Percentiles rank a stretch among this genome's conserved stretches.
Evolutionary conservation across 2,888 invertebrate genomes (phyloP).

Genomic region (Agriopis marginaria): DNA sequence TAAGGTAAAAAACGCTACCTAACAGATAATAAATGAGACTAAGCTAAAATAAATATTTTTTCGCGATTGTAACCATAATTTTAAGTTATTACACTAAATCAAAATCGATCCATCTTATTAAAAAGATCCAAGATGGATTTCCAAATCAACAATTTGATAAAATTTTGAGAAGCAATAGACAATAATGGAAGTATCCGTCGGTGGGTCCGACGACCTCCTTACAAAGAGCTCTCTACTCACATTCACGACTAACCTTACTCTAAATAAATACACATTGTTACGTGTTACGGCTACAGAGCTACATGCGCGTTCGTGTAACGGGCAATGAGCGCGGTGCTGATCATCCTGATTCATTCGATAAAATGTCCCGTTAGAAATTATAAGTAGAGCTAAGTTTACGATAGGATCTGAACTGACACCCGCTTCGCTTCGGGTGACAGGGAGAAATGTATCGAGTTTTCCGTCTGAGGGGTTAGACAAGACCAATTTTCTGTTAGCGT

Average conservation of each 20-base stretch:
- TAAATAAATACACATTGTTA: constrained; percentile 73
- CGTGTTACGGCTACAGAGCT: constrained; percentile 41
- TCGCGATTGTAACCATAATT: constrained; percentile 15
- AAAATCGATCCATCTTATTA: neutral
- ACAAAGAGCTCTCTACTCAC: constrained; percentile 9
- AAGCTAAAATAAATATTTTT: constrained; percentile 15
- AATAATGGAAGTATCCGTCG: neutral
- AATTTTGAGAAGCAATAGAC: constrained; percentile 14
- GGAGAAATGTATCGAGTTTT: too few species aligned
- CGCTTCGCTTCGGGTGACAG: too few species aligned
- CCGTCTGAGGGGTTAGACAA: too few species aligned
- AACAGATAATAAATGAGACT: constrained; percentile 9
- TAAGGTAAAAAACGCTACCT: neutral
- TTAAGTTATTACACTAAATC: constrained; percentile 14
- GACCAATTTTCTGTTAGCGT: too few species aligned
- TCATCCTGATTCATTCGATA: constrained; percentile 7
- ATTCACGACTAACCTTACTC: constrained; percentile 52
- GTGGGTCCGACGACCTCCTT: constrained; percentile 1
- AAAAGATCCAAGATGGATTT: constrained; percentile 4
- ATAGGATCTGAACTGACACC: too few species aligned
- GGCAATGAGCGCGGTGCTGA: constrained; percentile 5
- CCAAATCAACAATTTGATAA: constrained; percentile 8
- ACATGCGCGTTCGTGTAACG: constrained; percentile 36
- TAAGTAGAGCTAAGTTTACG: too few species aligned
- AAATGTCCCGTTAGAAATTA: too few species aligned